These are phyloP conservation scores for Oreochromis mossambicus DNA, from an alignment of 2,797 vertebrate genomes.

Conservation along the genomic window DNA sequence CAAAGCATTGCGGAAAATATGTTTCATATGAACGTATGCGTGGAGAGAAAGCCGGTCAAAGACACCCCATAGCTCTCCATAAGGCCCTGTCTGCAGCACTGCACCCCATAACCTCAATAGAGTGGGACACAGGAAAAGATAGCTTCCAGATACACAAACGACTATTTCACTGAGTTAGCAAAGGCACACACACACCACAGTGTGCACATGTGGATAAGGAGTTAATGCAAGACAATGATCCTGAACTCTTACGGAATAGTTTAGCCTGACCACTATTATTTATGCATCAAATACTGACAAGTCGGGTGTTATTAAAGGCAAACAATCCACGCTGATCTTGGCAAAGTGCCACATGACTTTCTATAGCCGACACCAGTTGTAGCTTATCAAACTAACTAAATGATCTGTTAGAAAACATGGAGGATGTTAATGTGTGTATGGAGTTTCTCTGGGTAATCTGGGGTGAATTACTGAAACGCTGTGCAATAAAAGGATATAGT, in stretches of 20 bases:
- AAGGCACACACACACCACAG: not conserved
- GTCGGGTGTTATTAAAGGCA: conserved; percentile 56
- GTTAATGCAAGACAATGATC: conserved; percentile 41
- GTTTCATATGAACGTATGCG: conserved; percentile 15
- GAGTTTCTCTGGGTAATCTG: conserved; percentile 26
- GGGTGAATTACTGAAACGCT: conserved; percentile 14
- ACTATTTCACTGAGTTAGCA: conserved; percentile 36
- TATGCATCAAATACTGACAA: conserved; percentile 58
- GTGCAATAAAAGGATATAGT: conserved; percentile 15
- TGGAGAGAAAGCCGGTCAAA: conserved; percentile 47
- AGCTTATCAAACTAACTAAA: conserved; percentile 38
- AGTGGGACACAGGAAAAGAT: conserved; percentile 41
- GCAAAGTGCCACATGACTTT: conserved; percentile 53
- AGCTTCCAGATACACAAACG: conserved; percentile 49
- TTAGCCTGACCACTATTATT: conserved; percentile 45
- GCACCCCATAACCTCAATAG: conserved; percentile 38
- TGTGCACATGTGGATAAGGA: conserved; percentile 33
- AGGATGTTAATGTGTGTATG: conserved; percentile 28
- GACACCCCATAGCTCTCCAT: conserved; percentile 46
- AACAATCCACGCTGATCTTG: conserved; percentile 55
- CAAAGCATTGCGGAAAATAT: not conserved
- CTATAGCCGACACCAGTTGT: conserved; percentile 37
- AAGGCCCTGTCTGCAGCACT: conserved; percentile 49
- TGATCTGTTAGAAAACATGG: conserved; percentile 44
- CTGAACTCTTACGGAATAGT: conserved; percentile 37